phyloP scores from a whole-genome alignment of 2,888 invertebrate genomes.

The Zele albiditarsus region DNA sequence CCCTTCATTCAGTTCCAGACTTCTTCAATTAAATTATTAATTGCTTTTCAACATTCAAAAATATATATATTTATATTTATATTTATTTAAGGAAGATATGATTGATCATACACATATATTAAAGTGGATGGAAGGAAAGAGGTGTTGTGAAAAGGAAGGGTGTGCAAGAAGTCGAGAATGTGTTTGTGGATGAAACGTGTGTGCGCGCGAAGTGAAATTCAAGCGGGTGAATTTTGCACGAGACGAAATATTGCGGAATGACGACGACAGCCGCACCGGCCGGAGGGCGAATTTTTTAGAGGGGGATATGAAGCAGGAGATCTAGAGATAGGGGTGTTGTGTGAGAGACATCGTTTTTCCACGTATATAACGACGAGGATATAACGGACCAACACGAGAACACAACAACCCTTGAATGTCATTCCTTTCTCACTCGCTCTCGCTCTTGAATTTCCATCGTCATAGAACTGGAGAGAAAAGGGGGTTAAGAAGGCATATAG shows the following conservation, averaged over 20 bases:
- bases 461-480: slow-evolving; percentile 47
- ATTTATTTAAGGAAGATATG: background rate
- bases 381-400: slow-evolving; percentile 24
- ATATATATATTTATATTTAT: background rate
- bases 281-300: slow-evolving; percentile 41
- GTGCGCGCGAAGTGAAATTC: background rate
- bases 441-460: slow-evolving; percentile 44
- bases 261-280: slow-evolving; percentile 46
- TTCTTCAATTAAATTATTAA: no score
- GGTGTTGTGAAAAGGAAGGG: background rate
- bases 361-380: slow-evolving; percentile 38
- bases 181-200: background rate
- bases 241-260: slow-evolving; percentile 51
- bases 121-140: background rate
- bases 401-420: slow-evolving; percentile 24
- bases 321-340: slow-evolving; percentile 38
- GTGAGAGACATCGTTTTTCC: slow-evolving; percentile 53
- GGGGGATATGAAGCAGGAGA: slow-evolving; percentile 14
- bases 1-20: no score
- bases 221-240: slow-evolving; percentile 31
- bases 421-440: slow-evolving; percentile 23
- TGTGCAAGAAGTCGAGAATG: background rate
- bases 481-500: slow-evolving; percentile 70
- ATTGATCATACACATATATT: background rate
- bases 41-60: background rate